Base-by-base conservation (phyloP, 2,797 vertebrate genomes). In the Sebastes kiyomatsui region DNA sequence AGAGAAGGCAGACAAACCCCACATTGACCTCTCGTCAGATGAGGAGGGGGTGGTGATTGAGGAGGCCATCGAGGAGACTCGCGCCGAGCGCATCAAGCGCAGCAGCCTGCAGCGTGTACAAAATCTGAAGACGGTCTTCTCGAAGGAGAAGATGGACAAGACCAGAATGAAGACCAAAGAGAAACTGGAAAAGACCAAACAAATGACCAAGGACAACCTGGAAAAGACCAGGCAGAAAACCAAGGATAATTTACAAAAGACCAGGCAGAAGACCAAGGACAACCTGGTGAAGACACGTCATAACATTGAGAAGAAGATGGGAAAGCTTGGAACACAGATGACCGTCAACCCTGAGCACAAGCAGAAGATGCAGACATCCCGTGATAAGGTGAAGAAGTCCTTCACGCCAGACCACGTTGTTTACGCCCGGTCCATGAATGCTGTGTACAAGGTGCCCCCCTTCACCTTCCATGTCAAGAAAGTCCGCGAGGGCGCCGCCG, bases 401-500 rank as follows among this genome's bases (percentile, higher is more conserved):
- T 99, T 99, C 92, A 99, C 97, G 0, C 98, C 98, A 2, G 98
- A 99, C 94, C 98, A 99, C 64, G 94, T 96, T 23, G 96, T 98
- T 35, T 99, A 98, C 0, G 98, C 98, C 82, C 96, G 98, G 38
- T 97, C 97, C 90, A 97, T 97, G 93, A 98, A 97, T 0, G 97
- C 97, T 0, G 96, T 99, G 73, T 99, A 99, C 96, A 99, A 97
- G 92, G 98, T 99, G 86, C 98, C 98, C 1, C 98, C 98, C 25
- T 99, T 99, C 93, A 99, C 98, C 76, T 99, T 99, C 93, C 97
- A 97, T 0, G 98, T 99, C 85, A 99, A 99, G 95, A 99, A 99
- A 88, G 95, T 99, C 83, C 96, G 98, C 3, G 98, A 99, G 69
- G 98, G 98, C 0, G 96, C 96, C 22, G 95, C 97, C 3, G 98